Base-by-base conservation (phyloP, 2,888 invertebrate genomes). In the Cephalotes varians region DNA sequence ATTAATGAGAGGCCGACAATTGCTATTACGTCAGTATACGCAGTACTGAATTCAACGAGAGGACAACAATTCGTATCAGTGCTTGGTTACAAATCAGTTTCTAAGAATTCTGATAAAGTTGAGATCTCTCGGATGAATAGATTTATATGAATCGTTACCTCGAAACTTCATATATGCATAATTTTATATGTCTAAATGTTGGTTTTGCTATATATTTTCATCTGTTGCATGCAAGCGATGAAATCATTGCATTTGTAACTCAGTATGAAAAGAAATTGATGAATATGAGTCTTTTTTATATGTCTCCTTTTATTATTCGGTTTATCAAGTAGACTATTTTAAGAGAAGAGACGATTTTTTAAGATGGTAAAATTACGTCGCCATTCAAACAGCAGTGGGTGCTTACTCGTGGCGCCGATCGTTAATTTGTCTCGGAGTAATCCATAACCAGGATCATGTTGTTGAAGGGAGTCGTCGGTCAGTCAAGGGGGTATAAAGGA, bases 391-490 rank as follows among this genome's bases (percentile, higher is more conserved):
- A 12, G n/a, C 18, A 25, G 49, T 25, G 31, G 37, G 12, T 56
- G 67, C 31, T 77, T 40, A 31, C 40, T 18, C 67, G 37, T 51
- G 28, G 73, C 62, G 54, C 15, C 79, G 67, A 72, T 81, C 69
- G 65, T 82, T 86, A 88, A 88, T 85, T 88, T 81, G 83, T 80
- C 83, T 87, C 88, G 80, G 73, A 37, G 83, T 85, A 80, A 74
- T 82, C 83, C 80, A 81, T 87, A 88, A 88, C 87, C 85, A 79
- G 88, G 86, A 85, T 87, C 82, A 79, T 81, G 85, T 88, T 82
- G 69, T 80, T 69, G 79, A 82, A 77, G 76, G 81, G 47, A 64
- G 28, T 51, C 15, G 47, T 21, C 34, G 73, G 47, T 31, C 58
- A 80, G 58, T 73, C 71, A 62, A 79, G 84, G 82, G 69, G 74